Percentiles rank a stretch among this genome's conserved stretches.
Evolutionary conservation across 2,113 vertebrate species (phyloP).

Genomic region (Callipepla squamata): DNA sequence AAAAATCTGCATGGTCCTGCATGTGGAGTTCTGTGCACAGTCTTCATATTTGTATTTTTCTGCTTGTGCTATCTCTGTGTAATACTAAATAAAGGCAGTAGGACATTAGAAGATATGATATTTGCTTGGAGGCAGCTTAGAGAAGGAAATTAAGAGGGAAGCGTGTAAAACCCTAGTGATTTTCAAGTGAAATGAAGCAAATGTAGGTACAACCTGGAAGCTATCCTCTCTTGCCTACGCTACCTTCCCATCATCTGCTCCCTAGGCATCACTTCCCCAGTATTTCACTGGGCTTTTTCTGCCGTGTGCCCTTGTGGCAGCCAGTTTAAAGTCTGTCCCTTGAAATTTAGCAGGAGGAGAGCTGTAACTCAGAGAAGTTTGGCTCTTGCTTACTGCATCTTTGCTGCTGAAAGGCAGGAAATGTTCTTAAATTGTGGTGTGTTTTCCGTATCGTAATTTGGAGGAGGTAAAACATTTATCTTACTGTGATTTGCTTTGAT

Average conservation of each 20-base stretch:
- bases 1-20: neutral
- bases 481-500: neutral
- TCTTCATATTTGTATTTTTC: neutral
- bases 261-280: neutral
- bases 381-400: neutral
- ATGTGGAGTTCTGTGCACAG: accelerated
- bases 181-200: neutral
- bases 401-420: neutral
- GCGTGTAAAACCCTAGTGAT: neutral
- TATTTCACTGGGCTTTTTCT: neutral
- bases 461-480: neutral
- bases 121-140: neutral
- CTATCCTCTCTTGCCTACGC: neutral
- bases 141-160: neutral
- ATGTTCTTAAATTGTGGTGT: neutral
- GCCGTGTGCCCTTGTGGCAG: neutral
- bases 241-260: neutral
- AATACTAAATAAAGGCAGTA: neutral
- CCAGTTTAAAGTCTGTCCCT: neutral
- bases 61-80: neutral
- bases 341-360: neutral
- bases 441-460: neutral
- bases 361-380: neutral
- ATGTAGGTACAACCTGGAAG: neutral
- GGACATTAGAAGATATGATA: neutral